Conservation (phyloP, 2,888 invertebrate species). For the Drosophila longiperda region DNA sequence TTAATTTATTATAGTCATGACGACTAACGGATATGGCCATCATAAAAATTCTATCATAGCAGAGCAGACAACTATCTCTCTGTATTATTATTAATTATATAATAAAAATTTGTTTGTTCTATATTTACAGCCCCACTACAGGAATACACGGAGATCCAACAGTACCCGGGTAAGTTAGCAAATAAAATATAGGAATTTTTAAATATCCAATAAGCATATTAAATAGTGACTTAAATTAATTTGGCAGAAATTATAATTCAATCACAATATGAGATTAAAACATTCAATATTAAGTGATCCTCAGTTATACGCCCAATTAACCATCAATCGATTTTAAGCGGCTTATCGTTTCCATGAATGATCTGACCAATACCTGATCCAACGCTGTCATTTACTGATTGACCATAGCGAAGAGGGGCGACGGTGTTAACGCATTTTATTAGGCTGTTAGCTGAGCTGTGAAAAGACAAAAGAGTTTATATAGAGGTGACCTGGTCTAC, state of each 20-base stretch:
- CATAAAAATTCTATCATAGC: slow-evolving; percentile 58
- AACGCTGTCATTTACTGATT: slow-evolving; percentile 46
- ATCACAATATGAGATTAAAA: slow-evolving; percentile 13
- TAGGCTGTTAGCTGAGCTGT: slow-evolving; percentile 63
- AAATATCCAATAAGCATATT: neutral
- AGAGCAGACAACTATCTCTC: slow-evolving; percentile 22
- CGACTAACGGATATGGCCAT: slow-evolving; percentile 73
- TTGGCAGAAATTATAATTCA: slow-evolving; percentile 14
- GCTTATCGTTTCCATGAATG: slow-evolving; percentile 54
- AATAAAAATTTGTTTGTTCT: slow-evolving; percentile 43
- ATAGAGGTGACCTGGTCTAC: neutral
- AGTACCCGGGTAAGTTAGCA: slow-evolving; percentile 87
- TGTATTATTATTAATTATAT: slow-evolving; percentile 30
- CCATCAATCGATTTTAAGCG: slow-evolving; percentile 16
- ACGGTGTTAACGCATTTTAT: slow-evolving; percentile 19
- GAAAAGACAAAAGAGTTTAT: slow-evolving; percentile 51
- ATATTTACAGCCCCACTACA: slow-evolving; percentile 88
- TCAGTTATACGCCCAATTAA: slow-evolving; percentile 13
- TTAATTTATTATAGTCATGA: slow-evolving; percentile 74
- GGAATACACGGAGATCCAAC: slow-evolving; percentile 88
- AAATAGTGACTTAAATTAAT: neutral
- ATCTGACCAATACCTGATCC: slow-evolving; percentile 49
- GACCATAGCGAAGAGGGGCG: slow-evolving; percentile 7
- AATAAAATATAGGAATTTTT: neutral
- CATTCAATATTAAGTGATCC: slow-evolving; percentile 33